Evolutionary conservation across 2,113 vertebrate species (phyloP).

Genomic region (Xiphorhynchus elegans): DNA sequence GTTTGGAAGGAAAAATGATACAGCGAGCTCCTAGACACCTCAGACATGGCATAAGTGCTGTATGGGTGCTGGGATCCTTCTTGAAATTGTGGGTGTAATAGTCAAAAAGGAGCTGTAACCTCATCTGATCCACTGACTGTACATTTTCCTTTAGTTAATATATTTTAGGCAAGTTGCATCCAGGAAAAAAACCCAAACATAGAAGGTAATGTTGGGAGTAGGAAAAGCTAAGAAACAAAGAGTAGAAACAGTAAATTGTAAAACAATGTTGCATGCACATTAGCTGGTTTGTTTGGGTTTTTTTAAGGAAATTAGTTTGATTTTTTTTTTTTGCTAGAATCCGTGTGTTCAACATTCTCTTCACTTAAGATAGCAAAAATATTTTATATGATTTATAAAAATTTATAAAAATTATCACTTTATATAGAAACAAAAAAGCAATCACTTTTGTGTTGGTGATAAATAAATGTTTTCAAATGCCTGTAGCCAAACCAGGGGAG

Average conservation of each 20-base stretch:
- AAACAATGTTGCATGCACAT: not conserved
- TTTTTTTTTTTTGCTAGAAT: not conserved
- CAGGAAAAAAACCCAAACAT: not conserved
- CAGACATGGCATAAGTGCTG: not conserved
- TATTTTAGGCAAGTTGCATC: not conserved
- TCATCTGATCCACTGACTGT: not conserved
- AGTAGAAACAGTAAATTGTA: not conserved
- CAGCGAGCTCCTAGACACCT: not conserved
- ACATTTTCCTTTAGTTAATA: not conserved
- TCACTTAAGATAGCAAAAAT: not conserved
- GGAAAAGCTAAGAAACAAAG: not conserved
- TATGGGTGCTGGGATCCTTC: not conserved
- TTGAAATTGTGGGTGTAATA: not conserved
- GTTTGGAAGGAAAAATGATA: not conserved
- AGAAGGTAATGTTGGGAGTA: not conserved
- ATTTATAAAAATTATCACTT: not conserved
- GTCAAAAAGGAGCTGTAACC: not conserved
- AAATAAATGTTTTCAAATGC: not conserved
- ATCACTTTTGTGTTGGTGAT: not conserved
- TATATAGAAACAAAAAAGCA: not conserved
- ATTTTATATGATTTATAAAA: not conserved
- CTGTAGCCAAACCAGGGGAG: not conserved
- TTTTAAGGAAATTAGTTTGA: not conserved
- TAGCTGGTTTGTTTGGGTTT: not conserved
- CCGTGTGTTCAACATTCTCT: not conserved